These are phyloP conservation scores for Acheta domesticus DNA, from an alignment of 2,888 invertebrate species.

Conservation along the genomic window DNA sequence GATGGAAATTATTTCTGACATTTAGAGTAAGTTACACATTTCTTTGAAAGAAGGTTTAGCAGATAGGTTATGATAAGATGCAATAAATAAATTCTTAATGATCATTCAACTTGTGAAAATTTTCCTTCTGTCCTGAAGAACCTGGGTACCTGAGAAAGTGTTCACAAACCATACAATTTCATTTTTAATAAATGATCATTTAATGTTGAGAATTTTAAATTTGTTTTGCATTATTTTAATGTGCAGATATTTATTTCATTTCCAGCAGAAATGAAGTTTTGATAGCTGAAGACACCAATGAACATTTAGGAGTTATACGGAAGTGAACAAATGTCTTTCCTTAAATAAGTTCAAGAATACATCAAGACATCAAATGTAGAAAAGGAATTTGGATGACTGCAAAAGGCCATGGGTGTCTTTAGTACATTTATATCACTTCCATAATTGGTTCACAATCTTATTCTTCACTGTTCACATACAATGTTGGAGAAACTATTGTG, in stretches of 20 bases:
- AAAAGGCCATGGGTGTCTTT: conserved; percentile 29
- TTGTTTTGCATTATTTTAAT: background rate
- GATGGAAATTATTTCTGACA: no score
- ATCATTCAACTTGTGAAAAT: no score
- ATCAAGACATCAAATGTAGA: conserved; percentile 24
- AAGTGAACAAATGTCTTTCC: background rate
- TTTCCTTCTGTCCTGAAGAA: no score
- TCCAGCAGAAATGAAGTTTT: background rate
- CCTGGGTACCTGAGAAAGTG: no score
- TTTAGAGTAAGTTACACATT: no score
- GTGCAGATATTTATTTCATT: background rate
- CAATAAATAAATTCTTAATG: no score
- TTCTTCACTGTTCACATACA: conserved; percentile 2
- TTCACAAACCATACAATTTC: no score
- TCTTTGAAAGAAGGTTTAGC: no score
- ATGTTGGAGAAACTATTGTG: conserved; percentile 19
- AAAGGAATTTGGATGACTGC: conserved; percentile 35
- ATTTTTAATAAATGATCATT: no score
- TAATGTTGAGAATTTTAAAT: no score
- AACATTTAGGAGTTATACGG: background rate
- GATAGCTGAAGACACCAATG: conserved; percentile 19
- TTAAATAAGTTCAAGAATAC: background rate
- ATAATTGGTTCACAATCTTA: conserved; percentile 23
- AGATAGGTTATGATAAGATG: no score
- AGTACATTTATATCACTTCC: conserved; percentile 31